phyloP scores from a whole-genome alignment of 2,797 vertebrate species.

The Chromis chromis region DNA sequence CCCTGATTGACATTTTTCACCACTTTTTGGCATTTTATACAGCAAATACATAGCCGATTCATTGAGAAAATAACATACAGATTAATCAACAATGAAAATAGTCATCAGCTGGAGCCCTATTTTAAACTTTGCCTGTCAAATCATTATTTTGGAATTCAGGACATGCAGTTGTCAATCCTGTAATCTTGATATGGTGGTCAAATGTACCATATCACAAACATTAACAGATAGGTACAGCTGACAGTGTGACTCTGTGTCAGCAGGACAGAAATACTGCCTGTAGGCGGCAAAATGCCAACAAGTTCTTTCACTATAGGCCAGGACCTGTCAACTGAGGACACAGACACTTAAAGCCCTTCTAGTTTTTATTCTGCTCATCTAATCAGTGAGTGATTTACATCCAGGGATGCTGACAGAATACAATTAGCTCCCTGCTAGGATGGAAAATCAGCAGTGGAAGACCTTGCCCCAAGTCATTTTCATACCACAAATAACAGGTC shows the following conservation, averaged over 20 bases:
- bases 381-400: slow-evolving; percentile 60
- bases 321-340: slow-evolving; percentile 21
- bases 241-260: neutral
- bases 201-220: slow-evolving; percentile 1
- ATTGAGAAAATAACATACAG: too few species aligned
- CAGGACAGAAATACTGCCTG: slow-evolving; percentile 17
- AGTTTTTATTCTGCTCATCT: slow-evolving; percentile 46
- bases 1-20: too few species aligned
- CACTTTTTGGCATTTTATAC: too few species aligned
- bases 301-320: slow-evolving; percentile 4
- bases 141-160: neutral
- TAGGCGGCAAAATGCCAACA: slow-evolving; percentile 21
- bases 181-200: neutral
- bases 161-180: neutral
- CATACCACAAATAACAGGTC: slow-evolving; percentile 22
- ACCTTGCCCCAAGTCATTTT: slow-evolving; percentile 32
- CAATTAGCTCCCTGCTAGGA: slow-evolving; percentile 62
- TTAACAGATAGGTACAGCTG: neutral
- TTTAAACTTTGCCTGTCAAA: neutral
- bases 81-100: too few species aligned
- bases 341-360: slow-evolving; percentile 29
- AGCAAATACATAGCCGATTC: too few species aligned
- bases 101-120: neutral
- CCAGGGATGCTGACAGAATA: slow-evolving; percentile 53
- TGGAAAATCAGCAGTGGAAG: slow-evolving; percentile 29